Evolutionary conservation across 2,888 invertebrate genomes (phyloP).

Genomic region (Periphyllus acericola): DNA sequence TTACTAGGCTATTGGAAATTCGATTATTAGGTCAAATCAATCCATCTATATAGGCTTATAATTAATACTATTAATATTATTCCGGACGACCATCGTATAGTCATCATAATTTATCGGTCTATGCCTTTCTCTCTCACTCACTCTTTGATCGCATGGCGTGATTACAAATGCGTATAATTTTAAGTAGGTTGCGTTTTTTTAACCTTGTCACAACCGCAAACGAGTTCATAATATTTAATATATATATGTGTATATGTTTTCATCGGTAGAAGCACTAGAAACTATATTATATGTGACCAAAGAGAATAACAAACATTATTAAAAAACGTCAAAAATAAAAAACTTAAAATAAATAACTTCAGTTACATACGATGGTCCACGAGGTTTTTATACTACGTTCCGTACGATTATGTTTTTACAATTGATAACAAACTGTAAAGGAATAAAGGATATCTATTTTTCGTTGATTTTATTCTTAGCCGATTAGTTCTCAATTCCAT

Average conservation of each 20-base stretch:
- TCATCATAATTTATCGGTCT: slow-evolving; percentile 41
- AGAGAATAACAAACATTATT: neutral
- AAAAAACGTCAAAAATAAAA: too few species aligned
- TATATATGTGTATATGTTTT: neutral
- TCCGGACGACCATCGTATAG: neutral
- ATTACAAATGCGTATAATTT: neutral
- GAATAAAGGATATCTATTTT: too few species aligned
- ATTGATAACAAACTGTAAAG: neutral
- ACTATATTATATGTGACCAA: neutral
- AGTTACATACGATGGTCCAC: neutral
- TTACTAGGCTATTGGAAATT: slow-evolving; percentile 14
- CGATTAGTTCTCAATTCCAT: neutral
- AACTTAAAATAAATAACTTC: too few species aligned
- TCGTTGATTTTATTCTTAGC: neutral
- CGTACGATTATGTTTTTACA: neutral
- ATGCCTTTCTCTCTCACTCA: slow-evolving; percentile 11
- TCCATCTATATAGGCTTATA: neutral
- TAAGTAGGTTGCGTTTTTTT: slow-evolving; percentile 51
- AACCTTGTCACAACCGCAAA: slow-evolving; percentile 34
- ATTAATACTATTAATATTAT: slow-evolving; percentile 29
- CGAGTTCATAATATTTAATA: slow-evolving; percentile 5
- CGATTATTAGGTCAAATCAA: slow-evolving; percentile 45
- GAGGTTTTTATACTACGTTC: neutral
- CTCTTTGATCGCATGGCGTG: neutral
- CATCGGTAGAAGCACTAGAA: neutral